Evolutionary conservation across 2,113 vertebrate genomes (phyloP).

Genomic region (Mirounga angustirostris): DNA sequence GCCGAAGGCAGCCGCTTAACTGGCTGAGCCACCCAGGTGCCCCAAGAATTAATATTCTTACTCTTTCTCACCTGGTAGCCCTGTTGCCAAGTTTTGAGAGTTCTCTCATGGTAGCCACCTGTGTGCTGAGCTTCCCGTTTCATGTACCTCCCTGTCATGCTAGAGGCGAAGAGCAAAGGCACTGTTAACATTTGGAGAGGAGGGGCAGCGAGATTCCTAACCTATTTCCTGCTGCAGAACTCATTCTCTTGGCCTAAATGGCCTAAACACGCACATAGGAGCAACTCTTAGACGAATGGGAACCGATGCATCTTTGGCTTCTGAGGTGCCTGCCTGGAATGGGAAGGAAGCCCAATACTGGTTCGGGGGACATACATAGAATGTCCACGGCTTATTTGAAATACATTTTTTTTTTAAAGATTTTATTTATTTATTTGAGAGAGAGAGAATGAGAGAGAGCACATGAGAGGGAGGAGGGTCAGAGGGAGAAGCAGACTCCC

Average conservation of each 20-base stretch:
- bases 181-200: neutral
- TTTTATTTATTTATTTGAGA: too few relatives aligned
- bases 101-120: neutral
- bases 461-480: too few relatives aligned
- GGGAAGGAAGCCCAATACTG: neutral
- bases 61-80: neutral
- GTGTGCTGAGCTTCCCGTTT: neutral
- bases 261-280: neutral
- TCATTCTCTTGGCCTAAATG: neutral
- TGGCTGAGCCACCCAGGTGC: too few relatives aligned
- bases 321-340: neutral
- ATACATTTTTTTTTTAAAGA: neutral
- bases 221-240: neutral
- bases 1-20: too few relatives aligned
- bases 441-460: too few relatives aligned
- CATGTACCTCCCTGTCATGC: neutral
- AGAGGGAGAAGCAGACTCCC: too few relatives aligned
- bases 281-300: neutral
- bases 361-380: neutral
- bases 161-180: neutral
- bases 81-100: neutral
- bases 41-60: neutral
- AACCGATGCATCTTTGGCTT: neutral
- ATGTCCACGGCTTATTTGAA: neutral
- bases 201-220: neutral